Percentiles rank a stretch among this genome's conserved stretches.
Conservation (phyloP, 1,140 invertebrate species). For the Habropoda laboriosa region DNA sequence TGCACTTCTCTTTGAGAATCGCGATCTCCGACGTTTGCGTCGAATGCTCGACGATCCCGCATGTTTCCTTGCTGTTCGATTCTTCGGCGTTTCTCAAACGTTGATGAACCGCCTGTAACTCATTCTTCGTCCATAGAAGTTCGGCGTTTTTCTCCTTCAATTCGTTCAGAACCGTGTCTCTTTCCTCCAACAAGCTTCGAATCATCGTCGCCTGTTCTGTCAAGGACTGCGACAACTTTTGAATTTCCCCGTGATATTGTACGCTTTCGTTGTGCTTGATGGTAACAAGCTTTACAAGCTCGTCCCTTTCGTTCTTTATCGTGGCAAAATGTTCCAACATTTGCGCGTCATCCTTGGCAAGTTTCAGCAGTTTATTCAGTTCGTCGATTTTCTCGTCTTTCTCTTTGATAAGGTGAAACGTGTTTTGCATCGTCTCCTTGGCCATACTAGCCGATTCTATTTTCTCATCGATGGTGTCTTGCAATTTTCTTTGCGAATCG, state of each 20-base stretch:
- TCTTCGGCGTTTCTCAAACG: constrained; percentile 81
- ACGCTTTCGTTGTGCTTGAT: constrained; percentile 92
- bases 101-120: constrained; percentile 81
- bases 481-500: constrained; percentile 52
- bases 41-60: constrained; percentile 71
- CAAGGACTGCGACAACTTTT: constrained; percentile 86
- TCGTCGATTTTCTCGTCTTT: constrained; percentile 74
- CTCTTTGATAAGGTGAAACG: constrained; percentile 73
- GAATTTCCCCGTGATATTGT: constrained; percentile 91
- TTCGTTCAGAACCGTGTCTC: constrained; percentile 61
- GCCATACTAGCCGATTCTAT: constrained; percentile 74
- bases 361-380: constrained; percentile 54
- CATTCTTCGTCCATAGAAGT: constrained; percentile 82
- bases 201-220: constrained; percentile 74
- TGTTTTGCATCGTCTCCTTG: constrained; percentile 75
- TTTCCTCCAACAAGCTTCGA: constrained; percentile 72
- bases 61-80: constrained; percentile 63
- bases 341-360: constrained; percentile 18
- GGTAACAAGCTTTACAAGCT: constrained; percentile 89
- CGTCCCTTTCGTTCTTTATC: constrained; percentile 84
- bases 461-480: constrained; percentile 60
- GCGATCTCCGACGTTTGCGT: constrained; percentile 56
- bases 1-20: constrained; percentile 71
- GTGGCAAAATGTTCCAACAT: constrained; percentile 76
- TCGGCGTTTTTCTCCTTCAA: constrained; percentile 80